phyloP scores from a whole-genome alignment of 2,113 vertebrate species.

The Pomatorhinus ruficollis region DNA sequence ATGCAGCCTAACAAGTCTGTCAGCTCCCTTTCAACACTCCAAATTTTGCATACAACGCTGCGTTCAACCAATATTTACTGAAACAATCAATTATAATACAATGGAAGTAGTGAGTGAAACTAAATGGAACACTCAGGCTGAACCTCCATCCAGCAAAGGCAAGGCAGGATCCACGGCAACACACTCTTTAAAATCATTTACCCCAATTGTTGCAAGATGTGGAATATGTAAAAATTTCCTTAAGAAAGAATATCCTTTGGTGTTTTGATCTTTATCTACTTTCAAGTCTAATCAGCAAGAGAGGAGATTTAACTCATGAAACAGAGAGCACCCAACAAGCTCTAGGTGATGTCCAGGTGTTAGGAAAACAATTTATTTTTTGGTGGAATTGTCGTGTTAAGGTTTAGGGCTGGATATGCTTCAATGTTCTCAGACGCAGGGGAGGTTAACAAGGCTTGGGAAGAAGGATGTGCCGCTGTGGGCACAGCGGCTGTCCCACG shows the following conservation, averaged over 20 bases:
- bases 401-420: neutral
- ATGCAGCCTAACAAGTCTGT: neutral
- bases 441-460: too few relatives aligned
- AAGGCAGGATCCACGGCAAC: neutral
- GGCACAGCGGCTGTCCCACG: neutral
- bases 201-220: neutral
- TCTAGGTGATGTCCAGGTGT: too few relatives aligned
- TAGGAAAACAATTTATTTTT: neutral
- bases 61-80: neutral
- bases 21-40: neutral
- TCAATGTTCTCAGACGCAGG: accelerated
- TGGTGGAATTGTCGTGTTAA: neutral
- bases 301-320: neutral
- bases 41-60: neutral
- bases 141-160: neutral
- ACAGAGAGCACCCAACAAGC: neutral
- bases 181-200: neutral
- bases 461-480: neutral
- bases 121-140: neutral
- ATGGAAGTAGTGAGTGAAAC: neutral
- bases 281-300: neutral
- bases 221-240: neutral
- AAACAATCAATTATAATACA: neutral
- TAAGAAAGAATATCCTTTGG: neutral
- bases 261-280: neutral